These are phyloP conservation scores for Aphelinus certus DNA, from an alignment of 1,140 invertebrate species.

Conservation along the genomic window DNA sequence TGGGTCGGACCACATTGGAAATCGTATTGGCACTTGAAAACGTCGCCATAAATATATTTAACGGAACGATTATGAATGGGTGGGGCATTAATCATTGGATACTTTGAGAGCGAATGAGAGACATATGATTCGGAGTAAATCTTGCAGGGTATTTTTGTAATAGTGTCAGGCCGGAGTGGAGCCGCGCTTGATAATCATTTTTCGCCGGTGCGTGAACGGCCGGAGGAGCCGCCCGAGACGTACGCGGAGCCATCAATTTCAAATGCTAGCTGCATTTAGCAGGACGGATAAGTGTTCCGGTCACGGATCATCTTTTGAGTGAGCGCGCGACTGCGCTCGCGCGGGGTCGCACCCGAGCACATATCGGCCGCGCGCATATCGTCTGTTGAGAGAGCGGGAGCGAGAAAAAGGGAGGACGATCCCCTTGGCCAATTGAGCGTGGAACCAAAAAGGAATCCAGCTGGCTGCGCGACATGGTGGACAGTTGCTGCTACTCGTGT, in stretches of 20 bases:
- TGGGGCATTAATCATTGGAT: too few species aligned
- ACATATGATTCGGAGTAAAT: too few species aligned
- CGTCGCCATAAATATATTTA: too few species aligned
- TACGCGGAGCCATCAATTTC: constrained; percentile 24
- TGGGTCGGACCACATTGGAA: too few species aligned
- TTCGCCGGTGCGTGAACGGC: neutral
- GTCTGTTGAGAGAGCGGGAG: neutral
- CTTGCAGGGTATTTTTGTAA: too few species aligned
- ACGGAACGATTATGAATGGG: too few species aligned
- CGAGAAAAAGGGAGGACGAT: neutral
- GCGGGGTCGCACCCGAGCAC: neutral
- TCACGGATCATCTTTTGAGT: constrained; percentile 14
- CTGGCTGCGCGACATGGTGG: neutral
- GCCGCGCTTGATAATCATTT: constrained; percentile 3
- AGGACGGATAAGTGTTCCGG: constrained; percentile 9
- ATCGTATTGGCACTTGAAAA: too few species aligned
- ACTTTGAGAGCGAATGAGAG: too few species aligned
- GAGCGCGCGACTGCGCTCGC: neutral
- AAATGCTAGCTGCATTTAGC: constrained; percentile 29
- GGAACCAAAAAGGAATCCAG: constrained; percentile 24
- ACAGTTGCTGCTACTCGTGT: constrained; percentile 47
- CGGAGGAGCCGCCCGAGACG: neutral
- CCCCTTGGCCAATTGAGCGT: constrained; percentile 25
- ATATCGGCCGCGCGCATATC: neutral
- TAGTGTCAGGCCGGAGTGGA: too few species aligned